Evolutionary conservation across 2,113 vertebrate genomes (phyloP).

Genomic region (Crypturellus undulatus): DNA sequence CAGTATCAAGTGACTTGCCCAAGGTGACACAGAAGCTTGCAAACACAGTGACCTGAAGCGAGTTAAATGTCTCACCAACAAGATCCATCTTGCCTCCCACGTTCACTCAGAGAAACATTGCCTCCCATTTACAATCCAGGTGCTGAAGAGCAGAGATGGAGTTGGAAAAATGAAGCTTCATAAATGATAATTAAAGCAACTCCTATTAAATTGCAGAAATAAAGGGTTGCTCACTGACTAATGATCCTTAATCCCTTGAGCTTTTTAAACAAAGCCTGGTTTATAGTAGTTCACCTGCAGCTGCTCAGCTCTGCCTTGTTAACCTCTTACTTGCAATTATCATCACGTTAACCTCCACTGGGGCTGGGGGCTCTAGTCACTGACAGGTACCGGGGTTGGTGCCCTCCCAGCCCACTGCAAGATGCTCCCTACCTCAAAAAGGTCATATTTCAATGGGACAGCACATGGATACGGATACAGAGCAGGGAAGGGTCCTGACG

Average conservation of each 20-base stretch:
- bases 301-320: background rate
- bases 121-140: background rate
- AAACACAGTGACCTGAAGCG: background rate
- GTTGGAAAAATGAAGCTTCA: background rate
- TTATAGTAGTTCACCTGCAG: background rate
- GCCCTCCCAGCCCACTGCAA: background rate
- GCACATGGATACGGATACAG: background rate
- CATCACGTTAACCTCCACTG: background rate
- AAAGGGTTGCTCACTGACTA: background rate
- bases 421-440: background rate
- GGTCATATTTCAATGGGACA: background rate
- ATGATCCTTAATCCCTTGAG: background rate
- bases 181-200: background rate
- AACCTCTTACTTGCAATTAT: background rate
- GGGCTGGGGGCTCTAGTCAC: background rate
- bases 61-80: background rate
- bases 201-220: background rate
- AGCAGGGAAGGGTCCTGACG: background rate
- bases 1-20: background rate
- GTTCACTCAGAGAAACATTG: background rate
- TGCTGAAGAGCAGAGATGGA: background rate
- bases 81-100: background rate
- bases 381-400: rapidly evolving
- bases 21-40: background rate
- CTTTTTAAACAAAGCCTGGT: background rate